Evolutionary conservation across 2,113 vertebrate species (phyloP).

Genomic region (Equus quagga): DNA sequence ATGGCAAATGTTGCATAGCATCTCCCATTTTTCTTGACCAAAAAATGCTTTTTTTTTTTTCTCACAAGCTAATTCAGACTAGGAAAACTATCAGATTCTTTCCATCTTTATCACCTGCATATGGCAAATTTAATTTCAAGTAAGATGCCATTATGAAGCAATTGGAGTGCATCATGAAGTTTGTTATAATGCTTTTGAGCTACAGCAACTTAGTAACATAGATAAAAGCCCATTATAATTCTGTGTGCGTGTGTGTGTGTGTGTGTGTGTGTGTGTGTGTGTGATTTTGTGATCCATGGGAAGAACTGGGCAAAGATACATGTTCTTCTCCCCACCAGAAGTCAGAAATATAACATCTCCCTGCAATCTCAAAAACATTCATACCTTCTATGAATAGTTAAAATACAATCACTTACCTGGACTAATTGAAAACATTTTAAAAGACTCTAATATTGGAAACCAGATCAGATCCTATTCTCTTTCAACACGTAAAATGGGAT

Average conservation of each 20-base stretch:
- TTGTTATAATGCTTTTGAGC: not conserved
- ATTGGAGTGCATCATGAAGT: not conserved
- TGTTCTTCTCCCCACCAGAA: not conserved
- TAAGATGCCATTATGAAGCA: not conserved
- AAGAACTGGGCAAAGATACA: not conserved
- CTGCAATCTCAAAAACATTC: not conserved
- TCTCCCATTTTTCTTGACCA: slow-evolving; percentile 30
- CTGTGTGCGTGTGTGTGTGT: not conserved
- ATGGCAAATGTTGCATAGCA: not conserved
- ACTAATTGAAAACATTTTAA: slow-evolving; percentile 19
- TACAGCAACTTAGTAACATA: not conserved
- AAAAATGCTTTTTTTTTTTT: not conserved
- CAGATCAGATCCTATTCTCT: not conserved
- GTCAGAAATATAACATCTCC: not conserved
- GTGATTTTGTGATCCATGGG: not conserved
- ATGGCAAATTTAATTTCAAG: slow-evolving; percentile 38
- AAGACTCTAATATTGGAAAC: not conserved
- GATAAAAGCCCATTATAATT: not conserved
- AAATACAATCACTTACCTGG: not conserved
- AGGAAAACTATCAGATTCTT: slow-evolving; percentile 20
- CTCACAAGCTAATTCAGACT: slow-evolving; percentile 27
- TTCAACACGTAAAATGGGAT: slow-evolving; percentile 30
- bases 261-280: not conserved
- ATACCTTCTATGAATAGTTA: not conserved
- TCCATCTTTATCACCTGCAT: not conserved